phyloP scores from a whole-genome alignment of 2,797 vertebrate species.

The Pelochelys cantorii region DNA sequence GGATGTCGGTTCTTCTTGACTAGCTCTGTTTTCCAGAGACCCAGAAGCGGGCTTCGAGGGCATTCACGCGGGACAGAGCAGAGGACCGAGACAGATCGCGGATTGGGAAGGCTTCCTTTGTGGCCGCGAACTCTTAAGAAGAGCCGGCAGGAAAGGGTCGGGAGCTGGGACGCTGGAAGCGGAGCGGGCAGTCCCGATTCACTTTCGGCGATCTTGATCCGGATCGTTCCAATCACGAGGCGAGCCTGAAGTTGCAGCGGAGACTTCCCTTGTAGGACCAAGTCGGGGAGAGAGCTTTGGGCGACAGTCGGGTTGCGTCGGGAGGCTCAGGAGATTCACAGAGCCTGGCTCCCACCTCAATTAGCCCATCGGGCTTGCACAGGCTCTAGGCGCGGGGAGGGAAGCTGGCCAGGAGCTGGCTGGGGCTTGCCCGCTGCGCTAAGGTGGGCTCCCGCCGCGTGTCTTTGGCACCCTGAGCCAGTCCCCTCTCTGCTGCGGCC shows the following conservation, averaged over 20 bases:
- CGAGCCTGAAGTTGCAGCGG: background rate
- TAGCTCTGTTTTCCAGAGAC: background rate
- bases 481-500: background rate
- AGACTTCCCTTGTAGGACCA: background rate
- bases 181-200: too few species aligned
- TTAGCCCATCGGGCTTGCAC: background rate
- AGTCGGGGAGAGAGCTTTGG: background rate
- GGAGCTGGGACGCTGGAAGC: background rate
- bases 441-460: background rate
- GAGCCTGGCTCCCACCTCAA: background rate
- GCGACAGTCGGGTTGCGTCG: too few species aligned
- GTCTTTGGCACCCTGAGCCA: background rate
- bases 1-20: background rate
- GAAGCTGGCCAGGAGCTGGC: background rate
- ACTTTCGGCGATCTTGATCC: background rate
- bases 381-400: background rate
- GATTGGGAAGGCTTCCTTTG: background rate
- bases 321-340: background rate
- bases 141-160: too few species aligned
- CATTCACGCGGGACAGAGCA: background rate
- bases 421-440: background rate
- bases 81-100: constrained; percentile 36
- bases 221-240: background rate
- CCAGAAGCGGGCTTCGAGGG: background rate
- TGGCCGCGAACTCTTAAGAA: background rate